Evolutionary conservation across 2,113 vertebrate genomes (phyloP).

Genomic region (Eulemur rufifrons): DNA sequence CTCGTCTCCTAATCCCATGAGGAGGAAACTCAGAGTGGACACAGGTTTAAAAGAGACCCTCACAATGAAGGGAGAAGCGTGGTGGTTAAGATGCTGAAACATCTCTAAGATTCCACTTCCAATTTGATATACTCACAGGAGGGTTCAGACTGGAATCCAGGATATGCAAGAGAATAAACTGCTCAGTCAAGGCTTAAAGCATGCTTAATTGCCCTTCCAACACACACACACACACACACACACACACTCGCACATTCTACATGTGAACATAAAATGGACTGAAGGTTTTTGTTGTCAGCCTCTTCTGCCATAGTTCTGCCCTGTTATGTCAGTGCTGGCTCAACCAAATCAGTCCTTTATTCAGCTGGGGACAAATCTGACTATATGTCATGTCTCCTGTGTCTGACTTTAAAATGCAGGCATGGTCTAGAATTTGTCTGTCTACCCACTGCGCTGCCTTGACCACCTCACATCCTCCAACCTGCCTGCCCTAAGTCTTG

Average conservation of each 20-base stretch:
- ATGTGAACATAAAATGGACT: neutral
- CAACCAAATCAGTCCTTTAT: neutral
- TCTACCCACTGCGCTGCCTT: neutral
- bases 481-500: neutral
- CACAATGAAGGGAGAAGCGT: neutral
- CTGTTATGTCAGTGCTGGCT: neutral
- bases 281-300: neutral
- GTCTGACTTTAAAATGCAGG: neutral
- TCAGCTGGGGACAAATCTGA: neutral
- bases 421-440: neutral
- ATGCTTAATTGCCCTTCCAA: neutral
- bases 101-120: neutral
- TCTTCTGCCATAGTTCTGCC: neutral
- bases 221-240: neutral
- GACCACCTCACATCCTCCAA: neutral
- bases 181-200: neutral
- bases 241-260: too few relatives aligned
- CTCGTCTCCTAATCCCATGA: neutral
- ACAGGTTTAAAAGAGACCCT: neutral
- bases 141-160: neutral
- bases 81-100: neutral
- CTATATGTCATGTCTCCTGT: too few relatives aligned
- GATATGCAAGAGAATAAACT: neutral
- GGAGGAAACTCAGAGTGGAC: neutral
- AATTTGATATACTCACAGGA: neutral